phyloP scores from a whole-genome alignment of 1,140 invertebrate species.

The Colletes gigas region DNA sequence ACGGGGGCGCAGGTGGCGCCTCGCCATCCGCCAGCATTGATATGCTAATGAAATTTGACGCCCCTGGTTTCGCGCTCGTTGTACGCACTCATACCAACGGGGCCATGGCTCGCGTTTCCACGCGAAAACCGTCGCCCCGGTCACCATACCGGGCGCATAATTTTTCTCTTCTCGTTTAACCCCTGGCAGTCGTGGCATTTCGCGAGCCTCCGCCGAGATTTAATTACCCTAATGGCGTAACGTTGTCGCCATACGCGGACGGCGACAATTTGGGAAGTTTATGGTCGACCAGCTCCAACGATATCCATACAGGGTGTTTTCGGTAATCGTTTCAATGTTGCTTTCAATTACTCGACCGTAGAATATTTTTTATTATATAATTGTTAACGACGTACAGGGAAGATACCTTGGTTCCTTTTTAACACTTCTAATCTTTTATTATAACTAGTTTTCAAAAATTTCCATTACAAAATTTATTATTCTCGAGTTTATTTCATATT shows the following conservation, averaged over 20 bases:
- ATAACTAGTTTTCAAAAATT: too few species aligned
- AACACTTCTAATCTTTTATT: too few species aligned
- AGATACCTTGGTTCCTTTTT: too few species aligned
- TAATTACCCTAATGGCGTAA: conserved; percentile 77
- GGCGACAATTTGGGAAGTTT: not conserved
- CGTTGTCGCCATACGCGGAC: conserved; percentile 11
- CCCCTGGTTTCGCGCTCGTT: conserved; percentile 70
- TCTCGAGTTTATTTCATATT: too few species aligned
- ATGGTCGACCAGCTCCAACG: not conserved
- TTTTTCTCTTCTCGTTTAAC: conserved; percentile 75
- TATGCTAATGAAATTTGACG: conserved; percentile 83
- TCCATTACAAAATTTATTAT: too few species aligned
- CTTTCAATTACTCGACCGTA: too few species aligned
- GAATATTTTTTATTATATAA: too few species aligned
- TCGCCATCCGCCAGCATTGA: conserved; percentile 80
- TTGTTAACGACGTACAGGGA: too few species aligned
- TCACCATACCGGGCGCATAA: conserved; percentile 58
- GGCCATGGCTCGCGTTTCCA: conserved; percentile 26
- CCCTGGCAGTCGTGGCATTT: conserved; percentile 52
- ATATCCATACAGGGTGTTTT: too few species aligned
- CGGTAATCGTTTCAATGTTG: too few species aligned
- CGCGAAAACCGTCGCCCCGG: conserved; percentile 5
- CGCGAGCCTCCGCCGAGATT: conserved; percentile 64
- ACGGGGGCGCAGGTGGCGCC: conserved; percentile 79
- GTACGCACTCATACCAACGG: conserved; percentile 15